Evolutionary conservation across 1,140 invertebrate species (phyloP).

Genomic region (Plutomurus gul): DNA sequence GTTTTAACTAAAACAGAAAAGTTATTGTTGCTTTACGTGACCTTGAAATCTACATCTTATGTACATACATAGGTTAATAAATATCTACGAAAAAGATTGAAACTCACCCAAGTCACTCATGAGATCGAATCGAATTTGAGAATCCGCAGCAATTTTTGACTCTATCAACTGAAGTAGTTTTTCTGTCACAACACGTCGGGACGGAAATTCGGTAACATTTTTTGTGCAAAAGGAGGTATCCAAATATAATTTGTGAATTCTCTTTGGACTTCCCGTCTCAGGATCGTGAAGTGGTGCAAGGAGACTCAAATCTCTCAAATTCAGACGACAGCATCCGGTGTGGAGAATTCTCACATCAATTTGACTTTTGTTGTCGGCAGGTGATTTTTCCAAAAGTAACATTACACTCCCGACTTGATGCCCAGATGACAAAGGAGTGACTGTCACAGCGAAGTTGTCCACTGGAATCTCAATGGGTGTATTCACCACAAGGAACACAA

Average conservation of each 20-base stretch:
- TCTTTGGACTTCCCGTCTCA: neutral
- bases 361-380: neutral
- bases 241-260: neutral
- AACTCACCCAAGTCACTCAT: neutral
- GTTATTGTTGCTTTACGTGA: too few relatives aligned
- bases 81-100: neutral
- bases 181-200: neutral
- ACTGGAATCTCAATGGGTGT: neutral
- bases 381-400: neutral
- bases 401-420: slow-evolving; percentile 2
- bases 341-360: neutral
- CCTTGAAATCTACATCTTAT: too few relatives aligned
- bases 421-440: neutral
- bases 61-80: neutral
- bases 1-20: neutral
- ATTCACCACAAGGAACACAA: neutral
- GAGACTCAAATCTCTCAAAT: neutral
- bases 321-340: neutral
- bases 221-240: neutral
- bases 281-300: neutral
- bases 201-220: neutral
- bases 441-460: neutral
- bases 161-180: neutral
- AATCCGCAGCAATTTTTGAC: neutral
- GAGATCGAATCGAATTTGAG: neutral